These are phyloP conservation scores for Pseudochirops cupreus DNA, from an alignment of 2,797 vertebrate species.

Conservation along the genomic window DNA sequence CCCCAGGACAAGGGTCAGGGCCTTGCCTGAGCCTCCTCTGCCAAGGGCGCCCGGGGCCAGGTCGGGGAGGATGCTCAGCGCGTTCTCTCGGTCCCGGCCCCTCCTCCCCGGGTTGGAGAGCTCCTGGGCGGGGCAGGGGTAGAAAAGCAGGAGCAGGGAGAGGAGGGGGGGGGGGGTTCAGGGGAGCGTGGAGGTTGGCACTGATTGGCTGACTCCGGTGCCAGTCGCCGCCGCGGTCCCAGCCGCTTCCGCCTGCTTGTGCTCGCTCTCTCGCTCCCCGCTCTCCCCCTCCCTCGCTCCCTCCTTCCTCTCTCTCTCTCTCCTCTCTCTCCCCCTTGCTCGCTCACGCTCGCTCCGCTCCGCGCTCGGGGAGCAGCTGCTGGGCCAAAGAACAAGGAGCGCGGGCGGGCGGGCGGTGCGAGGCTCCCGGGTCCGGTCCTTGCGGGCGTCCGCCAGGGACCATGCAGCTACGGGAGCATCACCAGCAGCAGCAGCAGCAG, in stretches of 20 bases:
- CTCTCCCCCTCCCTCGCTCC: not conserved
- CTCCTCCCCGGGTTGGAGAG: not conserved
- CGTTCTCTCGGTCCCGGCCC: not conserved
- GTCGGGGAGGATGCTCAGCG: not conserved
- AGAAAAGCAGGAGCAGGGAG: not conserved
- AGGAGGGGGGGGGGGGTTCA: not conserved
- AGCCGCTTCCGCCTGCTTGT: not conserved
- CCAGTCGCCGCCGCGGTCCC: constrained; percentile 44
- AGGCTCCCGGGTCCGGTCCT: constrained; percentile 11
- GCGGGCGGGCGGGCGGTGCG: constrained; percentile 59
- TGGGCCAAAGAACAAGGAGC: constrained; percentile 62
- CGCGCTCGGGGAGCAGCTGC: not conserved
- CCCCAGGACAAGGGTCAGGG: not conserved
- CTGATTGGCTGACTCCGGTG: constrained; percentile 52
- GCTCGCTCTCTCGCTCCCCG: not conserved
- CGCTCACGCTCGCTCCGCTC: not conserved
- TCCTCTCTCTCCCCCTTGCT: constrained; percentile 8
- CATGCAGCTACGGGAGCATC: not conserved
- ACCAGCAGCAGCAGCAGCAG: not conserved
- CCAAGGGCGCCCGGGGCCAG: not conserved
- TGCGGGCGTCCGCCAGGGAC: not conserved
- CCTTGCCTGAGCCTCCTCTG: not conserved
- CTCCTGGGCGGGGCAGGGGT: not conserved
- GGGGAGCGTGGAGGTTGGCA: not conserved
- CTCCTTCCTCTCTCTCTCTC: not conserved